These are phyloP conservation scores for Elachura formosa DNA, from an alignment of 2,113 vertebrate genomes.

Conservation along the genomic window DNA sequence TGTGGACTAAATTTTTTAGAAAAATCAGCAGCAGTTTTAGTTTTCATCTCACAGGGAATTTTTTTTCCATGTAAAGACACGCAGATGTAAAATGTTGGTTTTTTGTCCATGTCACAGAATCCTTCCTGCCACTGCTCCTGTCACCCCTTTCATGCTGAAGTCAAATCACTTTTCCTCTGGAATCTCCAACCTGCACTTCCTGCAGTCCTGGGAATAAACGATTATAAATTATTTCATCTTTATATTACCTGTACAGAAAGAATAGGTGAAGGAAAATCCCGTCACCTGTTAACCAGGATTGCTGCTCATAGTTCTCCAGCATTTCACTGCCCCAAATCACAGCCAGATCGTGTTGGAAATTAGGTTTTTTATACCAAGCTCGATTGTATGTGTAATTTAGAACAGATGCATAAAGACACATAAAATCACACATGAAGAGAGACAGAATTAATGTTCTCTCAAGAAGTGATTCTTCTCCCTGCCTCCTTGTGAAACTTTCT, in stretches of 20 bases:
- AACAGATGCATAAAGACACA: background rate
- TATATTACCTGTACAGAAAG: background rate
- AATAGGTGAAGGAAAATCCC: background rate
- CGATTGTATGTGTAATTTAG: background rate
- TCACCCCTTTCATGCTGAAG: background rate
- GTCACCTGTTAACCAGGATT: accelerated
- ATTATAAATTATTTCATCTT: background rate
- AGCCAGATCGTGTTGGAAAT: background rate
- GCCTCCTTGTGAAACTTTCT: background rate
- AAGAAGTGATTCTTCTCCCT: background rate
- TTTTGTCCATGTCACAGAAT: background rate
- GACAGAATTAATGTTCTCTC: background rate
- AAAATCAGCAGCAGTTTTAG: background rate
- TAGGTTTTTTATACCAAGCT: background rate
- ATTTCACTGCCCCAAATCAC: background rate
- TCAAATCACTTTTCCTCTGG: background rate
- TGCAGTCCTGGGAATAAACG: background rate
- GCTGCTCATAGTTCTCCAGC: background rate
- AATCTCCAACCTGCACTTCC: background rate
- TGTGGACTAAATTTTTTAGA: background rate
- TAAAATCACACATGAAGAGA: background rate
- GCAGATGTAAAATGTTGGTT: background rate
- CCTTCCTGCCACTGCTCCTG: background rate
- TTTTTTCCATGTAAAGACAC: accelerated
- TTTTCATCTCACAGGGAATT: background rate